Percentiles rank a stretch among this genome's conserved stretches.
phyloP scores from a whole-genome alignment of 2,113 vertebrate genomes.

The Laticauda colubrina region DNA sequence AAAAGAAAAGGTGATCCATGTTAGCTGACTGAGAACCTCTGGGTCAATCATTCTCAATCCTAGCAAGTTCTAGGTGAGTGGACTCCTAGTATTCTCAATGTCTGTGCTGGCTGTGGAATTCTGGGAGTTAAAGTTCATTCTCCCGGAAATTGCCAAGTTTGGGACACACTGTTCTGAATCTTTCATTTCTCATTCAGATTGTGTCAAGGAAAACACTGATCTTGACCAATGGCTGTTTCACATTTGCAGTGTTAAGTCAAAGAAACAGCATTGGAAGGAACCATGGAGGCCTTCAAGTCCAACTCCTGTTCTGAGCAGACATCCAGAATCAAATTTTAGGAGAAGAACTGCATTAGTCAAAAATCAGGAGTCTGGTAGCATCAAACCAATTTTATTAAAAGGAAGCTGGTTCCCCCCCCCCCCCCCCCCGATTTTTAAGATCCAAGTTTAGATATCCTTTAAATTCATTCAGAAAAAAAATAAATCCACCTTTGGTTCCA shows the following conservation, averaged over 20 bases:
- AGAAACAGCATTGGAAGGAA: background rate
- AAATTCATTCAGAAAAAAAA: background rate
- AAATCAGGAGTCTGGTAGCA: background rate
- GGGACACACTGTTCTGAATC: conserved; percentile 6
- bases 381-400: background rate
- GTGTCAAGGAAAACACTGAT: conserved; percentile 63
- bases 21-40: conserved; percentile 54
- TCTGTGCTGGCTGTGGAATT: background rate
- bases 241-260: conserved; percentile 52
- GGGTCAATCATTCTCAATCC: background rate
- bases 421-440: background rate
- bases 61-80: background rate
- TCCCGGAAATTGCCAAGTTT: background rate
- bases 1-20: conserved; percentile 38
- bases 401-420: background rate
- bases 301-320: background rate
- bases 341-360: background rate
- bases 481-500: background rate
- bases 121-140: background rate
- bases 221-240: conserved; percentile 44
- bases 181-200: conserved; percentile 53
- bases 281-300: background rate
- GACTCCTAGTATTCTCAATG: background rate
- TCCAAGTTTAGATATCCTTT: background rate
- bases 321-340: background rate